Evolutionary conservation across 2,888 invertebrate species (phyloP).

Genomic region (Agrilus cyanescens): DNA sequence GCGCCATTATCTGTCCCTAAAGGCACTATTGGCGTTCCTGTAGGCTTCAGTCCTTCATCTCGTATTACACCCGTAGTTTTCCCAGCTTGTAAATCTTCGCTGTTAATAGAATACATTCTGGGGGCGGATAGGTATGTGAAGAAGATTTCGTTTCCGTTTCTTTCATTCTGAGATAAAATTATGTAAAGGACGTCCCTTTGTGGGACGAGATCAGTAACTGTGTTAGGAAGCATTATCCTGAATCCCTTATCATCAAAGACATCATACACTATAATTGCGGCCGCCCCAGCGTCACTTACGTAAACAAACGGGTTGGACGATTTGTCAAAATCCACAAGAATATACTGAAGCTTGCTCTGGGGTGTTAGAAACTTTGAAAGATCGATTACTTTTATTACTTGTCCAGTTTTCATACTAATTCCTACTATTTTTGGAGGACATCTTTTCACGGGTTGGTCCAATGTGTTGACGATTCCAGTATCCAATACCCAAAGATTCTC

Average conservation of each 20-base stretch:
- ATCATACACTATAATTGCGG: constrained; percentile 42
- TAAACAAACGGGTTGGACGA: constrained; percentile 39
- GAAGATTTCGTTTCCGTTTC: constrained; percentile 39
- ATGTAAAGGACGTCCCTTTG: constrained; percentile 48
- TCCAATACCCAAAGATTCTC: constrained; percentile 50
- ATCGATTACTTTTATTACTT: constrained; percentile 46
- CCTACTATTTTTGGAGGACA: constrained; percentile 50
- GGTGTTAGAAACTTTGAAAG: constrained; percentile 39
- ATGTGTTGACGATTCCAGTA: constrained; percentile 45
- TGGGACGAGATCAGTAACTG: constrained; percentile 31
- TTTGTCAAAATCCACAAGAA: constrained; percentile 44
- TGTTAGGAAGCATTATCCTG: constrained; percentile 45
- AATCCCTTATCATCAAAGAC: constrained; percentile 39
- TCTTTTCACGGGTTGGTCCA: constrained; percentile 44
- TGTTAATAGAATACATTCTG: constrained; percentile 44
- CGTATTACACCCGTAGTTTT: constrained; percentile 42
- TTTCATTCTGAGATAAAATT: constrained; percentile 39
- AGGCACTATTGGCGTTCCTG: constrained; percentile 40
- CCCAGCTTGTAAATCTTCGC: constrained; percentile 41
- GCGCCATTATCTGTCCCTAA: constrained; percentile 49
- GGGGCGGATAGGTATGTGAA: constrained; percentile 47
- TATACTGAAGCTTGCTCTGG: constrained; percentile 44
- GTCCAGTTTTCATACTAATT: constrained; percentile 43
- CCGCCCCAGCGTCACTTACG: constrained; percentile 38
- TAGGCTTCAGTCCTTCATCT: constrained; percentile 45